Evolutionary conservation across 2,888 invertebrate species (phyloP).

Genomic region (Ditula angustiorana): DNA sequence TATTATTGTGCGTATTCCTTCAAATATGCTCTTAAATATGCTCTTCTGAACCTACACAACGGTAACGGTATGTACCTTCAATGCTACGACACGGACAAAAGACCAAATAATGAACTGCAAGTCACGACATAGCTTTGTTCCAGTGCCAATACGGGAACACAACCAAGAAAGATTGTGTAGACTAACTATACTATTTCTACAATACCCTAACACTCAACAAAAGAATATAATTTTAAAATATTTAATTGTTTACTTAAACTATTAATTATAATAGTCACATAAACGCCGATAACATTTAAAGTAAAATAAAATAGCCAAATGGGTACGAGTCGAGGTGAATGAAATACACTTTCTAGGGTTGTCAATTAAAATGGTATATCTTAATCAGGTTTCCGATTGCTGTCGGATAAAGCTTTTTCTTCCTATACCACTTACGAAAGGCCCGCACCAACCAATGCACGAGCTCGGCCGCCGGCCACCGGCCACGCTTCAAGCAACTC

Average conservation of each 20-base stretch:
- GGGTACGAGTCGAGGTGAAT: not conserved
- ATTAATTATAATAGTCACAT: no score
- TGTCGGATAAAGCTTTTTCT: constrained; percentile 9
- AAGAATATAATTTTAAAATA: no score
- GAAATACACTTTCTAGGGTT: not conserved
- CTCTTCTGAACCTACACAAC: constrained; percentile 12
- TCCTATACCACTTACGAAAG: constrained; percentile 12
- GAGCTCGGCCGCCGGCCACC: constrained; percentile 22
- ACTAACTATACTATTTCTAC: not conserved
- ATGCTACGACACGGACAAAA: constrained; percentile 41
- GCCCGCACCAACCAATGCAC: constrained; percentile 22
- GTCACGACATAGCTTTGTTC: constrained; percentile 47
- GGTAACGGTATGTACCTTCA: constrained; percentile 41
- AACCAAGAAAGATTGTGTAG: not conserved
- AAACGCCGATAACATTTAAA: no score
- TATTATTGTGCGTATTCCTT: no score
- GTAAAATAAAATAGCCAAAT: not conserved
- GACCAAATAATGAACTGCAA: constrained; percentile 51
- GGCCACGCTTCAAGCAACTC: constrained; percentile 36
- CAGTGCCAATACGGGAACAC: constrained; percentile 5
- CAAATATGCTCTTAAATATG: no score
- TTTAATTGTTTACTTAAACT: no score
- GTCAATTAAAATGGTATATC: constrained; percentile 9
- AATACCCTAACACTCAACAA: no score
- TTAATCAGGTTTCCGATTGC: constrained; percentile 13